Percentiles rank a stretch among this genome's conserved stretches.
Conservation (phyloP, 2,888 invertebrate genomes). For the Ophion slaviceki region DNA sequence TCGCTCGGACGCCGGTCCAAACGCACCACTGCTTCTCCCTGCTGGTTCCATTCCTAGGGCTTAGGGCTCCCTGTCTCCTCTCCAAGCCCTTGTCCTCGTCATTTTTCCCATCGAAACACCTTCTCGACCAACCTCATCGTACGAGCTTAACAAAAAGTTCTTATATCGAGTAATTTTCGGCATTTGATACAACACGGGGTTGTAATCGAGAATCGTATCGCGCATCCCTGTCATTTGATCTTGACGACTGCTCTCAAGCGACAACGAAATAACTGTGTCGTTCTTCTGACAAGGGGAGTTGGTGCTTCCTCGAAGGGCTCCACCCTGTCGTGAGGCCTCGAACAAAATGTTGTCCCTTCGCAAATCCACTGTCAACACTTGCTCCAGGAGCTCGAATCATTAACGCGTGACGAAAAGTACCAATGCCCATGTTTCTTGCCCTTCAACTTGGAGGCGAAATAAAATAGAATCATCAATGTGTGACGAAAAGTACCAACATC, state of each 20-base stretch:
- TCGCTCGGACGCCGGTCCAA: slow-evolving; percentile 77
- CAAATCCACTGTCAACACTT: neutral
- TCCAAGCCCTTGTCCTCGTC: neutral
- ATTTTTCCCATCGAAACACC: neutral
- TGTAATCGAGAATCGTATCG: no score
- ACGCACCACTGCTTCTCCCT: slow-evolving; percentile 78
- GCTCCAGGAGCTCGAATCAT: neutral
- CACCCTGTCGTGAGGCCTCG: no score
- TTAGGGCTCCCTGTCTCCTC: slow-evolving; percentile 64
- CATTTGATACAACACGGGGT: no score
- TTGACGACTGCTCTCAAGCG: neutral
- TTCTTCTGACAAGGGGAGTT: no score
- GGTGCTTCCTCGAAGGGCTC: no score
- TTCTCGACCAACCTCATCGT: neutral
- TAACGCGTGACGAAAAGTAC: neutral
- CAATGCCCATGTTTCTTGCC: neutral
- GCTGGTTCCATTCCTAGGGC: slow-evolving; percentile 75
- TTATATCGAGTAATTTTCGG: neutral
- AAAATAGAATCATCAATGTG: neutral
- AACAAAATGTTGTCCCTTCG: no score
- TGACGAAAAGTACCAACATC: neutral
- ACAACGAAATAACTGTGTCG: no score
- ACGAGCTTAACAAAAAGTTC: neutral
- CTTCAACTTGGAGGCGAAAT: neutral
- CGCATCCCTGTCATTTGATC: neutral